Conservation (phyloP, 2,888 invertebrate genomes). For the Buathra laborator region DNA sequence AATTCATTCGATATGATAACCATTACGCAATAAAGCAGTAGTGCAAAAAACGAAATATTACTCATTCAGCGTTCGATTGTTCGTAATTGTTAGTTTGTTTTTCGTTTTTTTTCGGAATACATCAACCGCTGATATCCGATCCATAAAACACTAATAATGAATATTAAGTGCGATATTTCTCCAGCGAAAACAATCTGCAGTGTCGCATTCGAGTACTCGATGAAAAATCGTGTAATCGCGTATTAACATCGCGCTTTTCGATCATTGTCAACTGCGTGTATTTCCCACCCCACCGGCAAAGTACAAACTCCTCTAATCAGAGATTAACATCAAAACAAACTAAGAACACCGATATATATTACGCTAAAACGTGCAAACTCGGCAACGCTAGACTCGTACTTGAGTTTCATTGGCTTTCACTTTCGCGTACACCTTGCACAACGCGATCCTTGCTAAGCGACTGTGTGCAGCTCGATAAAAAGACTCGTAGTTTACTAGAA, state of each 20-base stretch:
- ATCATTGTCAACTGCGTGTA: neutral
- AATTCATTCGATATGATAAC: no score
- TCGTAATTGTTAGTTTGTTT: no score
- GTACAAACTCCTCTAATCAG: neutral
- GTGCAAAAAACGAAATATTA: no score
- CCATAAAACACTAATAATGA: neutral
- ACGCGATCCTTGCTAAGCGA: constrained; percentile 62
- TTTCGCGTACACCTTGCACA: constrained; percentile 71
- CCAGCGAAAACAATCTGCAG: neutral
- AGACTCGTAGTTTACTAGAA: neutral
- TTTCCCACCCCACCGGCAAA: neutral
- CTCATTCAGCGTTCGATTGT: no score
- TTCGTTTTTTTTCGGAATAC: no score
- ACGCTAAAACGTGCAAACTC: constrained; percentile 55
- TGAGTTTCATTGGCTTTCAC: constrained; percentile 68
- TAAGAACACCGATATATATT: constrained; percentile 32
- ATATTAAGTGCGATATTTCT: neutral
- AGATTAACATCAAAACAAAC: constrained; percentile 22
- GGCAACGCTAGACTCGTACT: constrained; percentile 57
- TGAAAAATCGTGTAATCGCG: neutral
- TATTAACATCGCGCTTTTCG: neutral
- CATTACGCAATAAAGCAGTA: no score
- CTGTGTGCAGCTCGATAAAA: constrained; percentile 53
- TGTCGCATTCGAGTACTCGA: neutral
- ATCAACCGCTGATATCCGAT: no score